Evolutionary conservation across 2,113 vertebrate species (phyloP), one percentile per base, ranked within the genome.

Genomic region (Cranoglanis bouderius): DNA sequence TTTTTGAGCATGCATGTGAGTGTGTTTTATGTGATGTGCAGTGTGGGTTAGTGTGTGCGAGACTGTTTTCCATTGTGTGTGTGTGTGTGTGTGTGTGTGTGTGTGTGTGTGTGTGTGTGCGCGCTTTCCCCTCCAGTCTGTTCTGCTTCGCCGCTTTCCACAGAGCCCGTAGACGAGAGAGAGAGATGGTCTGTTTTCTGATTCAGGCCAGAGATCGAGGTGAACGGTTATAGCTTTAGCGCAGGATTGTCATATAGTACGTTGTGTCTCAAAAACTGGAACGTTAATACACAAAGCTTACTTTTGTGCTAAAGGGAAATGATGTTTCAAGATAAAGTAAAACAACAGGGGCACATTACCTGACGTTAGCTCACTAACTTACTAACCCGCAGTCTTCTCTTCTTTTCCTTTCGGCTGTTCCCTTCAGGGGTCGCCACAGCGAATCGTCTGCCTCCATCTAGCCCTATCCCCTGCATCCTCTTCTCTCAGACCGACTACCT

Each of bases 61-160:
- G 49, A 51, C 10, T 35, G 59, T 84, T 55, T 55, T 55, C 53
- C 53, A 55, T 35, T 55, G 16, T 38, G 74, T 70, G 82, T 72
- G 65, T 75, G 88, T 87, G 65, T 75, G 12, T 82, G 46, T 57
- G 43, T 72, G 29, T 49, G 87, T 82, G n/a, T 57, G 49, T 86
- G 84, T 85, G 38, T 80, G 29, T 26, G 38, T 61, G 63, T 74
- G 51, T 85, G 84, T 40, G 75, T 82, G 46, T 35, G 19, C n/a
- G n/a, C 40, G 18, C 74, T 51, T 51, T 80, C 13, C 26, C 7
- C 46, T 80, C 46, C 77, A n/a, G 29, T n/a, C 46, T 51, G 77
- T 80, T 51, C 46, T 46, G 29, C 46, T 18, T n/a, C 16, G 2
- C 43, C 32, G 77, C 7, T 53, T 80, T 53, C 77, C 77, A 19